These are phyloP conservation scores for Melitaea cinxia DNA, from an alignment of 1,140 invertebrate genomes.

Conservation along the genomic window DNA sequence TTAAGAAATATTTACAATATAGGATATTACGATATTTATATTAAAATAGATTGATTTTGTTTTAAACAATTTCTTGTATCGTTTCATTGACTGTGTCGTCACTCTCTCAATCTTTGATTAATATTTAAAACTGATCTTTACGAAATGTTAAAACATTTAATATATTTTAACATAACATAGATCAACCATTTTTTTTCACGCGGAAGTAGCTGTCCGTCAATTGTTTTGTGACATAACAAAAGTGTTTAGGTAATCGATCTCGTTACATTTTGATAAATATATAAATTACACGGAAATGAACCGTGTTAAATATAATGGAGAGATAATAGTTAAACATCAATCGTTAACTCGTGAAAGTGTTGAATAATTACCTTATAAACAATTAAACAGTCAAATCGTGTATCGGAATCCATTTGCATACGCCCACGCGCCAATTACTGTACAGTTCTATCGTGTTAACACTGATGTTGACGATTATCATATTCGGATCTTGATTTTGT, in stretches of 20 bases:
- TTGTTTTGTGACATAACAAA: neutral
- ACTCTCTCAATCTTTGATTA: too few species aligned
- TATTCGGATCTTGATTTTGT: constrained; percentile 19
- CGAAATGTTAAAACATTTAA: too few species aligned
- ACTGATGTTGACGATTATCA: constrained; percentile 26
- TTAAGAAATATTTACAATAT: too few species aligned
- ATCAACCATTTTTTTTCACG: too few species aligned
- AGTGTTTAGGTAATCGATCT: neutral
- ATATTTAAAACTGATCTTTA: too few species aligned
- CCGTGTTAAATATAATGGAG: neutral
- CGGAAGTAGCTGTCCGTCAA: too few species aligned
- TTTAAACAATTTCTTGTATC: too few species aligned
- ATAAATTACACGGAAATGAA: neutral
- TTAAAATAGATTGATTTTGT: too few species aligned
- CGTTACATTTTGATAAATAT: neutral
- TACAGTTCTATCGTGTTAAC: constrained; percentile 29
- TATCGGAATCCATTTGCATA: constrained; percentile 22
- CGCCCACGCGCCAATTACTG: constrained; percentile 34
- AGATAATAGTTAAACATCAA: constrained; percentile 6
- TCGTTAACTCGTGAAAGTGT: constrained; percentile 1
- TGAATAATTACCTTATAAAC: constrained; percentile 8
- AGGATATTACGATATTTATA: too few species aligned
- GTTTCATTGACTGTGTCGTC: too few species aligned
- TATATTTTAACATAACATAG: too few species aligned
- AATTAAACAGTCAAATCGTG: constrained; percentile 12